A percentile compares a stretch with the other conserved stretches of the same genome.
These are phyloP conservation scores for Pipistrellus pygmaeus DNA, from an alignment of 2,797 vertebrate genomes.

Conservation along the genomic window DNA sequence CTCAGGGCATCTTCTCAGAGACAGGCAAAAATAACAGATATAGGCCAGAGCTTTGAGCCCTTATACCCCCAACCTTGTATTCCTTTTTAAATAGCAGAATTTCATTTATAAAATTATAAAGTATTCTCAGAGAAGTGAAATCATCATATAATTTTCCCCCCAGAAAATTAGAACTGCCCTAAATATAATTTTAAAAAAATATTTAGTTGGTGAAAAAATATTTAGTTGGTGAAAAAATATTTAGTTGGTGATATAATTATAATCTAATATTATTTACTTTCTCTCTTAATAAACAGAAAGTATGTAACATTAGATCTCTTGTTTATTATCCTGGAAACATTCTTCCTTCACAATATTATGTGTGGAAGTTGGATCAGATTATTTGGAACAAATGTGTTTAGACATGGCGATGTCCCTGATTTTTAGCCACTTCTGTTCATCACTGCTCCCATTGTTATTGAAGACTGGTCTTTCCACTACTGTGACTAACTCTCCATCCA, in stretches of 20 bases:
- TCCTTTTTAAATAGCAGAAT: not conserved
- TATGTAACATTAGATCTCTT: not conserved
- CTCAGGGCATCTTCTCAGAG: not conserved
- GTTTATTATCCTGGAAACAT: not conserved
- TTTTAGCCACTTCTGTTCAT: not conserved
- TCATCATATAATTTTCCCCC: not conserved
- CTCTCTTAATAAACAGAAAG: not conserved
- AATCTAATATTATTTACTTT: not conserved
- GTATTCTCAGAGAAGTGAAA: not conserved
- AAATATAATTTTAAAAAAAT: not conserved
- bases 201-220: not conserved
- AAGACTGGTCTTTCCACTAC: not conserved
- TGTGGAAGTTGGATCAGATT: not conserved
- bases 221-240: not conserved
- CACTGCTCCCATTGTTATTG: not conserved
- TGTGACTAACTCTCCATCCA: not conserved
- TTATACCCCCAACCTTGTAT: not conserved
- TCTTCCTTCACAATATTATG: not conserved
- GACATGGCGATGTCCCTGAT: not conserved
- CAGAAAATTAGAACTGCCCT: not conserved
- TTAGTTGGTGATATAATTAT: not conserved
- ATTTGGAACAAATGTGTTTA: not conserved
- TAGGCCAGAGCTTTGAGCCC: not conserved
- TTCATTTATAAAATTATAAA: conserved; percentile 47
- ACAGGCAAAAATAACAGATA: not conserved